Conservation (phyloP, 2,113 vertebrate species). For the Corythaeola cristata region DNA sequence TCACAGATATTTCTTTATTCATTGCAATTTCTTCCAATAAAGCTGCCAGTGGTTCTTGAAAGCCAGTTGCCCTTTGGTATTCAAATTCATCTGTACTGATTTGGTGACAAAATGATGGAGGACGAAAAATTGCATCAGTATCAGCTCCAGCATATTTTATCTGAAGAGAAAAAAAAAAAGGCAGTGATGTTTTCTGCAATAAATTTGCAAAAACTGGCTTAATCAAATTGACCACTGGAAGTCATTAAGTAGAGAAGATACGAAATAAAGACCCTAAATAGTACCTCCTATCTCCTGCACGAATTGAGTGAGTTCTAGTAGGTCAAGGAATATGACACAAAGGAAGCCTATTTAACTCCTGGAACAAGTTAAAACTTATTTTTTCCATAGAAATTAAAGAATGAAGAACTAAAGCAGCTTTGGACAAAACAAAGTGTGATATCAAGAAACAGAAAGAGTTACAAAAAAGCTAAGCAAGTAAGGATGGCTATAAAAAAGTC, state of each 20-base stretch:
- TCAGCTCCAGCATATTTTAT: slow-evolving; percentile 84
- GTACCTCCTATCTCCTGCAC: neutral
- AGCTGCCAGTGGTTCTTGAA: slow-evolving; percentile 77
- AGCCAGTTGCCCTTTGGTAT: slow-evolving; percentile 70
- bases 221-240: neutral
- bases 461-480: neutral
- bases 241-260: neutral
- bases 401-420: neutral
- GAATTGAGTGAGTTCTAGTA: neutral
- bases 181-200: neutral
- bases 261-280: neutral
- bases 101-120: slow-evolving; percentile 75
- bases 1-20: slow-evolving; percentile 78
- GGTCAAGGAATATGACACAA: neutral
- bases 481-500: neutral
- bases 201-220: neutral
- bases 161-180: slow-evolving; percentile 50
- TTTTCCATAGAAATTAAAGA: neutral
- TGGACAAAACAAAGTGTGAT: neutral
- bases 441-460: neutral
- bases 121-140: slow-evolving; percentile 69
- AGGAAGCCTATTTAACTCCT: neutral
- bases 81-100: slow-evolving; percentile 81
- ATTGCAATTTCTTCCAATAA: slow-evolving; percentile 81
- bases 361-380: neutral